Conservation (phyloP, 1,140 invertebrate genomes). For the Psix sp. region DNA sequence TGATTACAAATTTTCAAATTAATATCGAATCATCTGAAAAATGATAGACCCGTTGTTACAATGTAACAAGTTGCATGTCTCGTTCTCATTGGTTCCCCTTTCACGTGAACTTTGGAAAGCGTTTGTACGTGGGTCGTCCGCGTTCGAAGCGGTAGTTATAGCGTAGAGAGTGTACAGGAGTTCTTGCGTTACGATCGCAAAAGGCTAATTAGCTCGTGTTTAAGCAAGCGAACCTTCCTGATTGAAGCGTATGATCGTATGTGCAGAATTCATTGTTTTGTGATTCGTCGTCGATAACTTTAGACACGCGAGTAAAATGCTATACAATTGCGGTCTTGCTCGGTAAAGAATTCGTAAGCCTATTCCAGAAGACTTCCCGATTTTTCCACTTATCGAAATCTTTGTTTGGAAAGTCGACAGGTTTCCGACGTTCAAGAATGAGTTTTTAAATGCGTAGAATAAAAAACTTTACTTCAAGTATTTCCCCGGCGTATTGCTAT, state of each 20-base stretch:
- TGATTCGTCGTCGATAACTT: conserved; percentile 58
- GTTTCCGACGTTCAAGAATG: too few species aligned
- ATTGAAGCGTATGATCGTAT: conserved; percentile 63
- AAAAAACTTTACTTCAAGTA: too few species aligned
- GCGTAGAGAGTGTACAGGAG: conserved; percentile 59
- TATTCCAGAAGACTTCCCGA: conserved; percentile 29
- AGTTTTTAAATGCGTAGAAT: too few species aligned
- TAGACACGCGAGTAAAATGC: conserved; percentile 59
- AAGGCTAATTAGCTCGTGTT: conserved; percentile 63
- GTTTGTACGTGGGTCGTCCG: conserved; percentile 66
- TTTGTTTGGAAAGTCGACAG: too few species aligned
- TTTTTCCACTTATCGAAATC: conserved; percentile 14
- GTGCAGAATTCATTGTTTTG: conserved; percentile 60
- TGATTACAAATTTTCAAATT: too few species aligned
- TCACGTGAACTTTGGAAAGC: conserved; percentile 72
- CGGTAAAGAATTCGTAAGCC: conserved; percentile 41
- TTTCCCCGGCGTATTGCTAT: too few species aligned
- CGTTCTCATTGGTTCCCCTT: conserved; percentile 70
- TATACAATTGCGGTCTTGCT: conserved; percentile 34
- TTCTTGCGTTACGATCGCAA: conserved; percentile 61
- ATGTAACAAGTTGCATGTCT: conserved; percentile 66
- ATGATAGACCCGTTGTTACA: conserved; percentile 49
- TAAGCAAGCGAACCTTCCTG: conserved; percentile 57
- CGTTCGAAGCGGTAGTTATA: conserved; percentile 60
- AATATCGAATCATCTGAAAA: too few species aligned